Base-by-base conservation (phyloP, 2,888 invertebrate species). In the Chrysopilus asiliformis region DNA sequence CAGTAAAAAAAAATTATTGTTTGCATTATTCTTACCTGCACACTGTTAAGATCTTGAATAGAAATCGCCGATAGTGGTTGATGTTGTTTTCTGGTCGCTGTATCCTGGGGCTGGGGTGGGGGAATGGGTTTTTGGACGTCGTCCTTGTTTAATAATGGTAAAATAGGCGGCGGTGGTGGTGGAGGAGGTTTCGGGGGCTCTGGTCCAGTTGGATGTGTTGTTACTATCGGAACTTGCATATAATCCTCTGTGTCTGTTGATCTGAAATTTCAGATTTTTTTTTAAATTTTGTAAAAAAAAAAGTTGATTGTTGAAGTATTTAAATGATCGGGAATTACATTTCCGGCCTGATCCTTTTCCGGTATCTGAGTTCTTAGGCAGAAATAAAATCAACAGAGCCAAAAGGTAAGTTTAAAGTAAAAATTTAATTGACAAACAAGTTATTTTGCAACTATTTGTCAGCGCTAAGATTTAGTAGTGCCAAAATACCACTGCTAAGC, bases 31-130 rank as follows among this genome's bases (percentile, higher is more conserved):
- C 39, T 49, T 47, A 63, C 62, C 55, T 63, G 80, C 1, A 90
- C 87, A 42, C 86, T 81, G 49, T 83, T 79, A 19, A 90, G 70
- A 52, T 90, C 87, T 45, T 86, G 85, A 52, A 80, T 82, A 57
- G 85, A 86, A 58, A 89, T 89, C 35, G 84, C 79, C 1, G 84
- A 82, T n/a, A 87, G 64, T 1, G 86, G 86, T 55, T 86, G 86
- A 43, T 71, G 71, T 36, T 67, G 68, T 45, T 72, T 73, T 29
- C 69, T 63, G 14, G 62, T 60, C 25, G 66, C 65, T 15, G 62
- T 52, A 41, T 67, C 64, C 47, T 57, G 58, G 45, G 55, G 54
- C 29, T 48, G 49, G 39, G 52, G 46, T 16, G 58, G 60, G 15
- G 58, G 62, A 26, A 38, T 24, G 5, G 39, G 28, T 32, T 40